A percentile compares a stretch with the other conserved stretches of the same genome.
phyloP scores from a whole-genome alignment of 2,888 invertebrate genomes.

The Leptopilina myrica region DNA sequence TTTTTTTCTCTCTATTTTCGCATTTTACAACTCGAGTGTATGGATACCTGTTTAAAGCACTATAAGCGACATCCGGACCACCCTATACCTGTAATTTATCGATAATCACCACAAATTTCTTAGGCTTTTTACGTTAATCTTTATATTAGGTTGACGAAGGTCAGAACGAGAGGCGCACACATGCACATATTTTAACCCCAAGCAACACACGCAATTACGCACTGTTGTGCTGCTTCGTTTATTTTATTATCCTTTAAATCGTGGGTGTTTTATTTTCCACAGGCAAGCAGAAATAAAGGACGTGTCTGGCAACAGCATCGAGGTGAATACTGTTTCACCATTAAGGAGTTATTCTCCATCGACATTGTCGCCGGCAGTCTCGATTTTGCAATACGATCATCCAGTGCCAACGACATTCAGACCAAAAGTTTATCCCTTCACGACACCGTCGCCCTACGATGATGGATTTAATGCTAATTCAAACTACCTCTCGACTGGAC shows the following conservation, averaged over 20 bases:
- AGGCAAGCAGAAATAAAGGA: conserved; percentile 68
- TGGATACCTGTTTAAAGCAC: not conserved
- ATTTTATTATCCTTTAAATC: not conserved
- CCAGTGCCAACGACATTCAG: conserved; percentile 57
- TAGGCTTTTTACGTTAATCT: not conserved
- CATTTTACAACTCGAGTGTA: not conserved
- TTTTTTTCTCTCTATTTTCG: not conserved
- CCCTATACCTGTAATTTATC: conserved; percentile 28
- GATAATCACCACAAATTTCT: conserved; percentile 30
- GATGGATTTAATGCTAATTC: conserved; percentile 57
- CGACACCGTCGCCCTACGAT: conserved; percentile 56
- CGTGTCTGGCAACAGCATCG: conserved; percentile 70
- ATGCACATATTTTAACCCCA: not conserved
- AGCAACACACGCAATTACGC: conserved; percentile 16
- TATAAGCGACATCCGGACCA: conserved; percentile 31
- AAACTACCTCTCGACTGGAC: conserved; percentile 61
- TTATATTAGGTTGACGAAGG: conserved; percentile 26
- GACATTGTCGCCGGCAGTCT: conserved; percentile 47
- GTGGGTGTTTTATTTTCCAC: conserved; percentile 44
- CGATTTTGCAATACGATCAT: conserved; percentile 53
- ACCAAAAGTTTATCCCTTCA: conserved; percentile 59
- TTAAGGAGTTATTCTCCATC: conserved; percentile 53
- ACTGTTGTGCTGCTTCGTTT: not conserved
- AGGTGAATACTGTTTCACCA: conserved; percentile 63
- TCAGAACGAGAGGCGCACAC: not conserved